Base-by-base conservation (phyloP, 2,797 vertebrate species). In the Bufotes viridis region DNA sequence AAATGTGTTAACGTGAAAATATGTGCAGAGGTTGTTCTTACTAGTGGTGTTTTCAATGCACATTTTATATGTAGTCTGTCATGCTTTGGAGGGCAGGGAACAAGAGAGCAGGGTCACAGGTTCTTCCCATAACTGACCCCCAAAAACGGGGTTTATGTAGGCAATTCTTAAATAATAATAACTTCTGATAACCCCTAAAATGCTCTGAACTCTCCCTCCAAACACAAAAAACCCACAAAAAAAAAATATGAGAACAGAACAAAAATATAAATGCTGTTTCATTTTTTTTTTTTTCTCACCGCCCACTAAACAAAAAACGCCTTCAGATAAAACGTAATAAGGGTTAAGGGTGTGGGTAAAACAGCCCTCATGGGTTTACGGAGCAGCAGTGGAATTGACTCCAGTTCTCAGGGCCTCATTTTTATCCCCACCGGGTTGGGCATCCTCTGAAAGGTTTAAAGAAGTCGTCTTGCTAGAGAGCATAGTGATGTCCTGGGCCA, bases 361-460 rank as follows among this genome's bases (percentile, higher is more conserved):
- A 57, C 22, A 63, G 81, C 88, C 88, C 75, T 87, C 88, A 78
- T 15, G 7, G 42, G 84, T 89, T 94, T 92, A 96, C 1, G 94
- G 94, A 92, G 95, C 93, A 92, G 95, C 92, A 0, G 90, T 90
- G 78, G 95, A 90, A 0, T 92, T 86, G 82, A 97, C 95, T 84
- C 98, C 97, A 1, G 95, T 95, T 93, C 97, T 96, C 94, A 98
- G 96, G 91, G 97, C 93, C 91, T 99, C 97, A 3, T 93, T 96
- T 92, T 93, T 94, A 84, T 96, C 93, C 70, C 95, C 96, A 91
- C 93, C 94, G 88, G 91, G 92, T 88, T 95, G 93, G 0, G 96
- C 92, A 84, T 98, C 97, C 83, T 97, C 96, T 69, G 97, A 95
- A 84, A 99, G 94, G 93, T 92, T 96, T 93, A 99, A 92, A 58